These are phyloP conservation scores for Coremacera marginata DNA, from an alignment of 2,888 invertebrate species.

Conservation along the genomic window DNA sequence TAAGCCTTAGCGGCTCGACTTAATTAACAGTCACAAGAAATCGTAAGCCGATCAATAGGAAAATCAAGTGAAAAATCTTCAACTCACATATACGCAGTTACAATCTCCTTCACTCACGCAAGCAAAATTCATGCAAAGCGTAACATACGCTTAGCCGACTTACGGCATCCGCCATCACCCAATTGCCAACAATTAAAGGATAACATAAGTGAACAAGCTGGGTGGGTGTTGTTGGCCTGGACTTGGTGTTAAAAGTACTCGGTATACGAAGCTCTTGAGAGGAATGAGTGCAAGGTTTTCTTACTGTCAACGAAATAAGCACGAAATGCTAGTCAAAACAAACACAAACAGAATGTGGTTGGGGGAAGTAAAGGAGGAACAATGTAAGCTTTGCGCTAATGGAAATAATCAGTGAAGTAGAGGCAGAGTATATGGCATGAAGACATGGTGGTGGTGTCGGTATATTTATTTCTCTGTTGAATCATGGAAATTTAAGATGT, in stretches of 20 bases:
- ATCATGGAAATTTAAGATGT: background rate
- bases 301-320: constrained; percentile 5
- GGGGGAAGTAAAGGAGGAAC: background rate
- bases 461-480: background rate
- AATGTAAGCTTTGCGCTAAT: background rate
- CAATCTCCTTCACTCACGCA: background rate
- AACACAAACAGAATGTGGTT: background rate
- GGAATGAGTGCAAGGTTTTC: background rate
- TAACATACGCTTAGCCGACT: background rate
- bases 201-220: background rate
- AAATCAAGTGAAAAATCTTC: background rate
- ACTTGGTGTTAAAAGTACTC: no score
- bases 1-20: background rate
- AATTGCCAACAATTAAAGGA: constrained; percentile 19
- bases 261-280: background rate
- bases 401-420: background rate
- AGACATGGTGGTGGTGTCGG: background rate
- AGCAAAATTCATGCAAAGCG: background rate
- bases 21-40: background rate
- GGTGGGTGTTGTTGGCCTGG: no score
- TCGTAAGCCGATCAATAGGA: background rate
- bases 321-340: constrained; percentile 17
- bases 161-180: background rate
- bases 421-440: background rate
- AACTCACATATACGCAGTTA: background rate